phyloP scores from a whole-genome alignment of 1,140 invertebrate genomes.

The Eriocheir sinensis region DNA sequence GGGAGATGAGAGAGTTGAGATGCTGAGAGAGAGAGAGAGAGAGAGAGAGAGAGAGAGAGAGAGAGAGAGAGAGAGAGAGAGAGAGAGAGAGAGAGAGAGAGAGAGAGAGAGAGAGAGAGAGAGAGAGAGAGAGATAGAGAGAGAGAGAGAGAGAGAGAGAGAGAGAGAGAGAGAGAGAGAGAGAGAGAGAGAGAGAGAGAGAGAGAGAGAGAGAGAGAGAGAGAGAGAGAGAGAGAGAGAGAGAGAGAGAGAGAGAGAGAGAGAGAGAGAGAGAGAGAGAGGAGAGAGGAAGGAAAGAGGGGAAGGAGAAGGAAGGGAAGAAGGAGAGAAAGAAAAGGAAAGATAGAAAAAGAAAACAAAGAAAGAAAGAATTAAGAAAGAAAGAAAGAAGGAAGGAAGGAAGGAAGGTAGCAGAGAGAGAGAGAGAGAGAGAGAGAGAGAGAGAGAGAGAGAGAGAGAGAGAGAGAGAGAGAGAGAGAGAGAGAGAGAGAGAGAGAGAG shows the following conservation, averaged over 20 bases:
- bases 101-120: background rate
- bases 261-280: background rate
- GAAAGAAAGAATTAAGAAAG: conserved; percentile 2
- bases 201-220: background rate
- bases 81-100: conserved; percentile 40
- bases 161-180: background rate
- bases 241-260: background rate
- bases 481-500: conserved; percentile 36
- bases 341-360: background rate
- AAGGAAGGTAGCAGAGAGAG: background rate
- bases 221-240: conserved; percentile 36
- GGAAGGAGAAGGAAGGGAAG: background rate
- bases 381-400: background rate
- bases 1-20: background rate
- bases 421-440: background rate
- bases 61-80: background rate
- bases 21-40: conserved; percentile 13
- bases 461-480: background rate
- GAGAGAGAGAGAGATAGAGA: background rate
- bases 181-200: background rate
- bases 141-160: background rate
- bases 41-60: conserved; percentile 6
- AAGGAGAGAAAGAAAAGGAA: background rate
- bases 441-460: background rate
- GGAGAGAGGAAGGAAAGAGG: background rate